Evolutionary conservation across 2,113 vertebrate genomes (phyloP).

Genomic region (Chloropsis cyanopogon): DNA sequence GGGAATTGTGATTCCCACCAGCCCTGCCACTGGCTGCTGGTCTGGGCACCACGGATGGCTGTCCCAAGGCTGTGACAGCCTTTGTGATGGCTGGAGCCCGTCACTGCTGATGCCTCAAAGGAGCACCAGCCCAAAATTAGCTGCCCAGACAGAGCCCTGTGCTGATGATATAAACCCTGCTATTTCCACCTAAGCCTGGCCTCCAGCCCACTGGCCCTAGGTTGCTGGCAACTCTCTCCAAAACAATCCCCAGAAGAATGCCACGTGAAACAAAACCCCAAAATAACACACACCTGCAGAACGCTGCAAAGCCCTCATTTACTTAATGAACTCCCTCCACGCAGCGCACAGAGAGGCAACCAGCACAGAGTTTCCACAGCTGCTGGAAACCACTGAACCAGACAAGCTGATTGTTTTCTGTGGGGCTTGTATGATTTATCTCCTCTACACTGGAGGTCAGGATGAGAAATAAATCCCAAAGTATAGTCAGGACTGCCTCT

Average conservation of each 20-base stretch:
- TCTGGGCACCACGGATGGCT: background rate
- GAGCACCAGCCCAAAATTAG: background rate
- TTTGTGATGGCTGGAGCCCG: background rate
- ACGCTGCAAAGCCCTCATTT: background rate
- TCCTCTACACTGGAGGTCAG: background rate
- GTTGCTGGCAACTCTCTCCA: conserved; percentile 10
- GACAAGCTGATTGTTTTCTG: background rate
- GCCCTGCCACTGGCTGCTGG: background rate
- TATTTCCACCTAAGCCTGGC: background rate
- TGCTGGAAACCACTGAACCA: background rate
- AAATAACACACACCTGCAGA: background rate
- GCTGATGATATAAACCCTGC: background rate
- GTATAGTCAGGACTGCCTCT: background rate
- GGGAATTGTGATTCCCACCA: background rate
- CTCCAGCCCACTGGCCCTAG: background rate
- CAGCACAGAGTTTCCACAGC: background rate
- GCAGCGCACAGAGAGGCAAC: background rate
- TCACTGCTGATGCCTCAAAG: background rate
- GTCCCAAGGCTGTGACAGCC: background rate
- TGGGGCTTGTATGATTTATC: background rate
- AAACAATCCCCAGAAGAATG: conserved; percentile 9
- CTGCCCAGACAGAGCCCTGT: background rate
- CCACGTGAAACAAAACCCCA: background rate
- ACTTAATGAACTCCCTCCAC: background rate
- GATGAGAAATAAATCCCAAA: background rate